Evolutionary conservation across 2,797 vertebrate species (phyloP).

Genomic region (Sebastes steindachneri): DNA sequence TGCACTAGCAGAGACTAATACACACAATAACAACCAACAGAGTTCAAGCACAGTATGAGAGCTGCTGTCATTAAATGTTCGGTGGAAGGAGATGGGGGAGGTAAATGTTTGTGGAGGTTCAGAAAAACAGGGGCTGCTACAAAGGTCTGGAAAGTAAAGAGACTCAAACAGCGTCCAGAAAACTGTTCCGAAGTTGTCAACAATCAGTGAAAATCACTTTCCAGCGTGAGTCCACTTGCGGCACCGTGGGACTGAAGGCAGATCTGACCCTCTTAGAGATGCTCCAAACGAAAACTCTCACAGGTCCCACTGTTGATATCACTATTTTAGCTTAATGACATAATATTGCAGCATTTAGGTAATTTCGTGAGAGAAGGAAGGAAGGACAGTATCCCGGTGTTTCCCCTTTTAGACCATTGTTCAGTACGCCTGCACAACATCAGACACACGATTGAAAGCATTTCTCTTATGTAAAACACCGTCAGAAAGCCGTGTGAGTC

Average conservation of each 20-base stretch:
- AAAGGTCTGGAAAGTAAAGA: background rate
- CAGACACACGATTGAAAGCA: background rate
- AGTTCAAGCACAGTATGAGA: constrained; percentile 10
- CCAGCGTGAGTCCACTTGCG: background rate
- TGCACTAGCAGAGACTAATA: constrained; percentile 5
- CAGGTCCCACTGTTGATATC: background rate
- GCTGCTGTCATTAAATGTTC: constrained; percentile 23
- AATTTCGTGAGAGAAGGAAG: background rate
- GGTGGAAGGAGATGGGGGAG: background rate
- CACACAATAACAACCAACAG: background rate
- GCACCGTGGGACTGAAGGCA: background rate
- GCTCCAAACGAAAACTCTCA: background rate
- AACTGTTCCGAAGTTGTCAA: background rate
- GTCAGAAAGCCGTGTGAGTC: background rate
- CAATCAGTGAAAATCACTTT: constrained; percentile 1
- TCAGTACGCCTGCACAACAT: background rate
- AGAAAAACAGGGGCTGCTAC: background rate
- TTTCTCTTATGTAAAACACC: background rate
- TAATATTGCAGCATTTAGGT: background rate
- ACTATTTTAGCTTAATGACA: background rate
- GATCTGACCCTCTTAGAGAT: background rate
- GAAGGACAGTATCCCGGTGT: background rate
- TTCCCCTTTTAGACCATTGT: background rate
- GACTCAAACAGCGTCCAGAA: background rate
- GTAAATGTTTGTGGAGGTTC: background rate